Evolutionary conservation across 2,113 vertebrate genomes (phyloP).

Genomic region (Coturnix japonica): DNA sequence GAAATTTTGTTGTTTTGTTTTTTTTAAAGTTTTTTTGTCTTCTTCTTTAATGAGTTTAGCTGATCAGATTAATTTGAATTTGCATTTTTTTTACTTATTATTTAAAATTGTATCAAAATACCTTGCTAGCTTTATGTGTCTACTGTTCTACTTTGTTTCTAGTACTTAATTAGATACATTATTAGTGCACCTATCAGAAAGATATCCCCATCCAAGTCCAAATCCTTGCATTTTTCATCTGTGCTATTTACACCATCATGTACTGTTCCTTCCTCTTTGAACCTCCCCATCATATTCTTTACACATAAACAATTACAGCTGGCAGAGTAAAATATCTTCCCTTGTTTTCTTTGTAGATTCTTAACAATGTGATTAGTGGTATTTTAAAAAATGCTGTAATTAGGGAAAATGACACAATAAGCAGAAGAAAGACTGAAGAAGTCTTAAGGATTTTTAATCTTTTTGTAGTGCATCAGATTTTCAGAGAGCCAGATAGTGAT

Average conservation of each 20-base stretch:
- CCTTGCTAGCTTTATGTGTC: background rate
- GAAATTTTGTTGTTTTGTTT: accelerated
- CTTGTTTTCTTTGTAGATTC: background rate
- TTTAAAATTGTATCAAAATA: background rate
- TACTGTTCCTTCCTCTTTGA: background rate
- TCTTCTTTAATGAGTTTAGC: background rate
- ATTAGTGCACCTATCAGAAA: background rate
- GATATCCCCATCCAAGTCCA: accelerated
- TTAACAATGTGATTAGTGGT: background rate
- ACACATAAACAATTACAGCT: background rate
- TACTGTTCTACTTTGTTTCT: background rate
- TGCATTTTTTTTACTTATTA: background rate
- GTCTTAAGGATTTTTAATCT: background rate
- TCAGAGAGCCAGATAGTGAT: background rate
- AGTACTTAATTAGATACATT: background rate
- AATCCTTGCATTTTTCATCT: background rate
- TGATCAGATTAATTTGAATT: background rate
- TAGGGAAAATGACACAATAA: background rate
- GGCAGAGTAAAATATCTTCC: background rate
- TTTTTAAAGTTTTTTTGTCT: background rate
- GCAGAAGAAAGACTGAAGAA: background rate
- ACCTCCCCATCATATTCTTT: background rate
- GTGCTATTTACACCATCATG: background rate
- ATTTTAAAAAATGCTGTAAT: background rate
- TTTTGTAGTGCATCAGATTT: background rate